Percentiles rank a stretch among this genome's conserved stretches.
Evolutionary conservation across 2,113 vertebrate genomes (phyloP).

Genomic region (Meles meles): DNA sequence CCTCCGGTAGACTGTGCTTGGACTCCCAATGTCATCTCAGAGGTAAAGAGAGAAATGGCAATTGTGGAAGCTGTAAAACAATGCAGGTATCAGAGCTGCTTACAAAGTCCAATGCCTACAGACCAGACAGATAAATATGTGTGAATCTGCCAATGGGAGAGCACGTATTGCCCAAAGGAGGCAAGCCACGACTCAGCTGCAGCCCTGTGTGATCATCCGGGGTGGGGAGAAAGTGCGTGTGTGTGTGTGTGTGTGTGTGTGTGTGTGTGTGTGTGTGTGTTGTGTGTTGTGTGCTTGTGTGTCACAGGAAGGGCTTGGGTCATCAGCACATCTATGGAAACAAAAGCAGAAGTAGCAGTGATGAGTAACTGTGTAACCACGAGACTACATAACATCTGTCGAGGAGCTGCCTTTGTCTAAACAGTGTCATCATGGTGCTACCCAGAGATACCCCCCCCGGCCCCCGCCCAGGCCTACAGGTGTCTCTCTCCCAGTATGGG

Average conservation of each 20-base stretch:
- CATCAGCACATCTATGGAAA: accelerated
- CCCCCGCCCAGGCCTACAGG: not conserved
- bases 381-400: not conserved
- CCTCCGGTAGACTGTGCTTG: accelerated
- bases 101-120: not conserved
- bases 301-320: not conserved
- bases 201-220: not conserved
- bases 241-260: accelerated
- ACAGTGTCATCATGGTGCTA: not conserved
- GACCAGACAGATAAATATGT: not conserved
- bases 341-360: not conserved
- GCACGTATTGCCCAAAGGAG: not conserved
- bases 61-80: not conserved
- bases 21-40: not conserved
- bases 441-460: not conserved
- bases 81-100: not conserved
- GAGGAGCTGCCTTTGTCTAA: not conserved
- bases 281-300: too few relatives aligned
- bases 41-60: not conserved
- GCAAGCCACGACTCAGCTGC: accelerated
- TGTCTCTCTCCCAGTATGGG: not conserved
- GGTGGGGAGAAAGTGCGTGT: not conserved
- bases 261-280: not conserved
- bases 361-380: accelerated
- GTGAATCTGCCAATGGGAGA: not conserved